These are phyloP conservation scores for Anastatus disparis DNA, from an alignment of 1,140 invertebrate species.

Conservation along the genomic window DNA sequence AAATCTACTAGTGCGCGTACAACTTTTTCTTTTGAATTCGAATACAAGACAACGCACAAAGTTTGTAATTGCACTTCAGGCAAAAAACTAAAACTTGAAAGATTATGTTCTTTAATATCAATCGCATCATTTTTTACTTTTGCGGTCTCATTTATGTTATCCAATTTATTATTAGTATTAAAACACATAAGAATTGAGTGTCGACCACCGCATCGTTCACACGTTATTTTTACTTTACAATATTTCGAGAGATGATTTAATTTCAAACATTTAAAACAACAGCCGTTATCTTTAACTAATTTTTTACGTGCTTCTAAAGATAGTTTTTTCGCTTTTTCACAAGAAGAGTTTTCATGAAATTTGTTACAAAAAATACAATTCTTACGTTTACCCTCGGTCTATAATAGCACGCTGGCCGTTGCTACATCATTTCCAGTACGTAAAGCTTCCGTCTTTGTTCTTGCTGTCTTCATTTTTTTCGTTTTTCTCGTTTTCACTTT, in stretches of 20 bases:
- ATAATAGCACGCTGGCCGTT: no score
- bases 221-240: not conserved
- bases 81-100: slow-evolving; percentile 3
- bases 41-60: slow-evolving; percentile 22
- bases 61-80: slow-evolving; percentile 29
- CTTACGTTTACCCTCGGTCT: no score
- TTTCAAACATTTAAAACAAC: not conserved
- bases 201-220: not conserved
- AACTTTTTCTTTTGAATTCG: slow-evolving; percentile 1
- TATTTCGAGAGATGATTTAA: not conserved
- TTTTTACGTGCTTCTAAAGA: not conserved
- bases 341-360: not conserved
- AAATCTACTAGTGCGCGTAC: slow-evolving; percentile 26
- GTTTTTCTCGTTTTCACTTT: not conserved
- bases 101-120: not conserved
- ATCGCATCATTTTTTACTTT: not conserved
- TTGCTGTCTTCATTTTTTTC: slow-evolving; percentile 2
- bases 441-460: not conserved
- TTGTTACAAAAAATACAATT: not conserved
- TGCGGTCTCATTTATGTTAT: not conserved
- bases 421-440: no score
- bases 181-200: not conserved
- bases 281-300: not conserved
- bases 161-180: not conserved
- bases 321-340: not conserved